Evolutionary conservation across 1,140 invertebrate genomes (phyloP), one percentile per base, ranked within the genome.

Genomic region (Drosophila tani): DNA sequence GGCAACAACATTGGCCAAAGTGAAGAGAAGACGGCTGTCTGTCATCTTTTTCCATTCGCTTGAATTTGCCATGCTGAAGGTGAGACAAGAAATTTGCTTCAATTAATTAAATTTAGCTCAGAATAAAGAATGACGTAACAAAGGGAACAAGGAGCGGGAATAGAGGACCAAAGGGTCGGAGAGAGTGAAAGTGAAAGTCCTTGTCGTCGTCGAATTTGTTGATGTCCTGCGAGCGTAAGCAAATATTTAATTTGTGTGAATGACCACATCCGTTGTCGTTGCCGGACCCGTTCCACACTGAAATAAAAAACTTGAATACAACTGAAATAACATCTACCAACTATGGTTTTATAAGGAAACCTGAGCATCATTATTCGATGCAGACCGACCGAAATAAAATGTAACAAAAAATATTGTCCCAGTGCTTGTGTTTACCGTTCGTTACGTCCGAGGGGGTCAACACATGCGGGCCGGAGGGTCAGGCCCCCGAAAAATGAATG

Each of bases 181-280:
- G 12, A 55, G 14, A 53, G 47, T 8, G 11, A 56, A 47, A 41
- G 65, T 41, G 45, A 50, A 66, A 66, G 46, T n/a, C 40, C 49
- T 55, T 11, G 51, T 55, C 12, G 47, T 55, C 63, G 49, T 55
- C 27, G 63, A 58, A 29, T 46, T 58, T 21, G 53, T 43, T 73
- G 69, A 73, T 59, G 69, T 63, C 70, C 50, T 41, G 73, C 50
- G 55, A 63, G 60, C 68, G 58, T 43, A 78, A 67, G 73, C 80
- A 87, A 87, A 88, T 87, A 88, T 87, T 88, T 87, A 78, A 88
- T 83, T 87, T 87, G 73, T 84, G 84, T 75, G 77, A 88, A 84
- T 88, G 77, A 78, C 53, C 77, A 68, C 81, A 80, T 80, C 70
- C 76, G 77, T 71, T 84, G 67, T 77, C 60, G 56, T 55, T 56